These are phyloP conservation scores for Zenarchopterus dispar DNA, from an alignment of 2,797 vertebrate species.

Conservation along the genomic window DNA sequence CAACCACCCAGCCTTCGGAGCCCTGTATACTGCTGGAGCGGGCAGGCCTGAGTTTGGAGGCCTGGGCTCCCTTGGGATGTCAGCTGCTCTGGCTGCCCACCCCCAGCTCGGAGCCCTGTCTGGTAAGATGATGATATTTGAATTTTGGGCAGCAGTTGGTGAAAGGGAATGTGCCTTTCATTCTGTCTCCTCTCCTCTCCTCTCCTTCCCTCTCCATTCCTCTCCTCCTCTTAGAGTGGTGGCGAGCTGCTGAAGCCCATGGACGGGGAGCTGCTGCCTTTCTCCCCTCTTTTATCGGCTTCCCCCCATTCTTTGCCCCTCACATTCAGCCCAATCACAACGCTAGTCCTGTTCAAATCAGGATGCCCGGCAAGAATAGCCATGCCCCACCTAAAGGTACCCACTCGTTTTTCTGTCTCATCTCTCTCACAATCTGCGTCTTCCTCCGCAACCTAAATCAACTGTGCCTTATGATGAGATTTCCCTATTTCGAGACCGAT, in stretches of 20 bases:
- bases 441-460: constrained; percentile 45
- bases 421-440: constrained; percentile 31
- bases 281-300: constrained; percentile 92
- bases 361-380: constrained; percentile 87
- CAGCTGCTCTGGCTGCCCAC: constrained; percentile 90
- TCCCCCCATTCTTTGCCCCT: constrained; percentile 91
- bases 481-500: constrained; percentile 56
- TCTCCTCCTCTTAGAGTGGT: constrained; percentile 88
- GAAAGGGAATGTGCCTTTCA: constrained; percentile 23
- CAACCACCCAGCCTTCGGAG: constrained; percentile 92
- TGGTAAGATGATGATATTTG: constrained; percentile 77
- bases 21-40: constrained; percentile 89
- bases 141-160: constrained; percentile 17
- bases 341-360: constrained; percentile 87
- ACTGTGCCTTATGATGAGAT: constrained; percentile 64
- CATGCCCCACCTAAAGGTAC: constrained; percentile 91
- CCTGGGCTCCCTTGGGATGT: constrained; percentile 89
- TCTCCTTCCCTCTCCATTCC: constrained; percentile 33
- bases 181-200: constrained; percentile 30
- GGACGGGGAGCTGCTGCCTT: constrained; percentile 89
- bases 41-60: constrained; percentile 93
- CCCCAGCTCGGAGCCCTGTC: constrained; percentile 92
- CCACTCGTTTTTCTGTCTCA: constrained; percentile 15
- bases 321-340: constrained; percentile 91
- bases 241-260: constrained; percentile 90